A percentile compares a stretch with the other conserved stretches of the same genome.
These are phyloP conservation scores for Petaurus breviceps DNA, from an alignment of 2,113 vertebrate genomes.

Conservation along the genomic window DNA sequence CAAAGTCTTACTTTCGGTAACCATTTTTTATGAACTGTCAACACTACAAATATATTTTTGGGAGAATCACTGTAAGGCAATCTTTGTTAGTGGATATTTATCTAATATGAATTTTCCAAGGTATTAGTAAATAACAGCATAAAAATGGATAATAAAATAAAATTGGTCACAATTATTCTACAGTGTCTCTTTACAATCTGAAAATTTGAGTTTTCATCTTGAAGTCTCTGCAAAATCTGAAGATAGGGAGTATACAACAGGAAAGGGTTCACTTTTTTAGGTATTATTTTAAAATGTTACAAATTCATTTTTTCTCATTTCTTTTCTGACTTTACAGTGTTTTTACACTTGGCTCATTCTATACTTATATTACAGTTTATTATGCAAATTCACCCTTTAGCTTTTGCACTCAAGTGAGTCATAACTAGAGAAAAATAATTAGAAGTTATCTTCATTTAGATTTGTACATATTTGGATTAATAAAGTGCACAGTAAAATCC, in stretches of 20 bases:
- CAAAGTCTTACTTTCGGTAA: not conserved
- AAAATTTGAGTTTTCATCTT: not conserved
- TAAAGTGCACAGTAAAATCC: not conserved
- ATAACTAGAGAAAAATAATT: not conserved
- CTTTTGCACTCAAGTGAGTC: not conserved
- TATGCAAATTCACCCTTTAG: not conserved
- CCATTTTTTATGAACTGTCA: slow-evolving; percentile 4
- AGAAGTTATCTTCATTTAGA: not conserved
- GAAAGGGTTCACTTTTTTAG: not conserved
- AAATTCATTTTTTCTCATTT: not conserved
- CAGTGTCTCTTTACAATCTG: slow-evolving; percentile 17
- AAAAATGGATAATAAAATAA: slow-evolving; percentile 25
- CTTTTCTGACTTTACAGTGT: not conserved
- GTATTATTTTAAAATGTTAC: slow-evolving; percentile 18
- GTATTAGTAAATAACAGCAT: slow-evolving; percentile 12
- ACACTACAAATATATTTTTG: slow-evolving; percentile 30
- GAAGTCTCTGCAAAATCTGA: slow-evolving; percentile 18
- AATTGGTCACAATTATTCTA: slow-evolving; percentile 8
- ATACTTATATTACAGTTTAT: not conserved
- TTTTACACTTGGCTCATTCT: slow-evolving; percentile 20
- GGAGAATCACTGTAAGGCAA: slow-evolving; percentile 11
- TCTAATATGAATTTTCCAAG: slow-evolving; percentile 11
- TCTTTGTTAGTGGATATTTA: not conserved
- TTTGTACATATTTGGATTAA: not conserved
- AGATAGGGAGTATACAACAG: slow-evolving; percentile 1